Base-by-base conservation (phyloP, 2,888 invertebrate genomes). In the Xylota sylvarum region DNA sequence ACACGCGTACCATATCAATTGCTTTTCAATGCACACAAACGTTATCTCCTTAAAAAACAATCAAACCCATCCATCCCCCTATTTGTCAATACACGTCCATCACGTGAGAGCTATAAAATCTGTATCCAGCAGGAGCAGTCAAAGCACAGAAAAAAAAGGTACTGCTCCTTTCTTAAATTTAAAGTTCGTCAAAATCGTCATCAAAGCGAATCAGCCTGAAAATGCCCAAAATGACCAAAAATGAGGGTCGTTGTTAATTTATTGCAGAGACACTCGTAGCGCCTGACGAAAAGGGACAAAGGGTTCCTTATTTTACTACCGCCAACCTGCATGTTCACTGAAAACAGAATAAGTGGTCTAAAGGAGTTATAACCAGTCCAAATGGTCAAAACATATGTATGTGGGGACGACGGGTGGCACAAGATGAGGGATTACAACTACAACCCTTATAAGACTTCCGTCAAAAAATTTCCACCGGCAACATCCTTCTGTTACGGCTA, bases 51-150 rank as follows among this genome's bases (percentile, higher is more conserved):
- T 37, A 48, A 82, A 70, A 76, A 70, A 37, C 58, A 82, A 58
- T 65, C 72, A 77, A 72, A 23, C 58, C 23, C 62, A 64, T 64
- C 48, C 50, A 77, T 72, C 35, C 65, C 2, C 50, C 70, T 30
- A 77, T 80, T 85, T 65, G 43, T 65, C 76, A 65, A 62, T 30
- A 27, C n/a, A 73, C 17, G 46, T 78, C 55, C 32, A 69, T 78
- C 82, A 50, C 17, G 64, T 69, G 74, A 32, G 70, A 35, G 43
- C 23, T 30, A 27, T 6, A 70, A 56, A 70, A 19, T 56, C 50
- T 32, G n/a, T 43, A 5, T 52, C 35, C 52, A 23, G 0, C 43
- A 43, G 2, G 5, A 14, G n/a, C 5, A 6, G 27, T 14, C 23
- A 1, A 1, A 23, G 1, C 5, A 23, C 5, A 6, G 27, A 40